Evolutionary conservation across 2,888 invertebrate genomes (phyloP).

Genomic region (Chironomus riparius): DNA sequence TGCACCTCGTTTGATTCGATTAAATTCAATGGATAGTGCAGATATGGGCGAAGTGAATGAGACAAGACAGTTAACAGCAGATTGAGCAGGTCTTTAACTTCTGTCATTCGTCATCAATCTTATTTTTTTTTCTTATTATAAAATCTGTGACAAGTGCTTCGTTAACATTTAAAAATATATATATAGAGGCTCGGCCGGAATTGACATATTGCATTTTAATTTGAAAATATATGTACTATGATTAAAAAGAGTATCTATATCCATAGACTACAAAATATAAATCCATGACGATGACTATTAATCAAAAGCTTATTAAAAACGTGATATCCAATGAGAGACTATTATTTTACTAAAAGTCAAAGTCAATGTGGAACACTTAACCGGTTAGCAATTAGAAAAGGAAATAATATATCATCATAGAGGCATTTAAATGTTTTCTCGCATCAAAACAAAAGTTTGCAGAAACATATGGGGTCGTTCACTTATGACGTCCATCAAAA

Average conservation of each 20-base stretch:
- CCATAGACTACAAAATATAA: background rate
- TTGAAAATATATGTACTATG: no score
- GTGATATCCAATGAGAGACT: background rate
- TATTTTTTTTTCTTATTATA: no score
- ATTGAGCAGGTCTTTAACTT: background rate
- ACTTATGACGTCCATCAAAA: no score
- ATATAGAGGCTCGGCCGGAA: background rate
- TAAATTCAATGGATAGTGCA: background rate
- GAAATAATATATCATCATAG: no score
- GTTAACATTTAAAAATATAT: background rate
- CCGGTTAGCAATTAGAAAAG: no score
- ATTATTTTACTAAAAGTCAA: no score
- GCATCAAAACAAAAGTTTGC: no score
- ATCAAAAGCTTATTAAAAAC: background rate
- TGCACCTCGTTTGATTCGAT: background rate
- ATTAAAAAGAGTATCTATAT: no score
- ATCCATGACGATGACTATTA: background rate
- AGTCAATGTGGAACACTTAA: no score
- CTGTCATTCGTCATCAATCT: background rate
- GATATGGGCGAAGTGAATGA: background rate
- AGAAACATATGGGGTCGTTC: no score
- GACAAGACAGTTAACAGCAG: background rate
- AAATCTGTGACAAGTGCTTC: background rate
- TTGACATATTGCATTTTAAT: background rate
- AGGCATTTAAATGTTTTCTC: no score